Base-by-base conservation (phyloP, 2,797 vertebrate genomes). In the Chelmon rostratus region DNA sequence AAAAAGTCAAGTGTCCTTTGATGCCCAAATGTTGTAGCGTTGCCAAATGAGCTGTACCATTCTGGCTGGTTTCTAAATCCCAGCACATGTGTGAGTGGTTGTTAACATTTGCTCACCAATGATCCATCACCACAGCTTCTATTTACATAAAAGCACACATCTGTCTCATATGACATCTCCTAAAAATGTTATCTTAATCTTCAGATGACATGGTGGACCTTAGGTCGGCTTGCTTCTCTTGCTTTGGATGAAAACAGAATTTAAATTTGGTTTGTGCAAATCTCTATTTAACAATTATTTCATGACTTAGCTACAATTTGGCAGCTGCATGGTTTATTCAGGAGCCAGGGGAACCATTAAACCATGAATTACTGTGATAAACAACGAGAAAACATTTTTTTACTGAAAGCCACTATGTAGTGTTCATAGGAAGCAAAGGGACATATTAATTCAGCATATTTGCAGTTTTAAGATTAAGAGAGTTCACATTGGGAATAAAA, bases 261-360 rank as follows among this genome's bases (percentile, higher is more conserved):
- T 63, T 46, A 21, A 44, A 61, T 56, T 35, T 21, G 5, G 18
- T 75, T 70, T 16, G 16, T 77, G 21, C 13, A 73, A 66, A 63
- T 71, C 33, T 71, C 23, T 68, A 6, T 67, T 73, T 63, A 70
- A 77, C 16, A 53, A 33, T 68, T 54, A 53, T 61, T 52, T 69
- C 28, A 72, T 52, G 44, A 56, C 67, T 75, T 25, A 68, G 47
- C 64, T 54, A 23, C 23, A 64, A 6, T 68, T 70, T 76, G 65
- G 75, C 75, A 76, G 62, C 65, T 76, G 56, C 11, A 57, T 50
- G 62, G 49, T 81, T 88, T 71, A 54, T 77, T 38, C 25, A 53
- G 31, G 58, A 72, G 65, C 54, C 69, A 58, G 53, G 79, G 44
- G 67, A 69, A 50, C 25, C 47, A 82, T 79, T 79, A 58, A 63